Evolutionary conservation across 1,140 invertebrate genomes (phyloP), one percentile per base, ranked within the genome.

Genomic region (Neodiprion pinetum): DNA sequence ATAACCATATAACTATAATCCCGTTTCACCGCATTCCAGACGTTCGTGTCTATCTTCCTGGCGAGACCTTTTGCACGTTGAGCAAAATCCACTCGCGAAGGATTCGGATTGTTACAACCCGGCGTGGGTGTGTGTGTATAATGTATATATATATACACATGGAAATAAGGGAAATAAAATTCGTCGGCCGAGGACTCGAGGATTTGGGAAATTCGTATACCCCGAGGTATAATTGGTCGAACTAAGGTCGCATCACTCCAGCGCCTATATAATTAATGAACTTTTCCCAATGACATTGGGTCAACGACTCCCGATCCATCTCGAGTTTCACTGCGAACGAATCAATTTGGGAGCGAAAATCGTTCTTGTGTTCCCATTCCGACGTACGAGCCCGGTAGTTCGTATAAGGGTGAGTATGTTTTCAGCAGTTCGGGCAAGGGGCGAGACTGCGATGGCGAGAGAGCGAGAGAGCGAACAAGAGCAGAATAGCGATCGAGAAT

Each of bases 1-100:
- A 61, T 61, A 61, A 61, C 53, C 53, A 17, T 61, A 61, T 61
- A 61, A 61, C 53, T 17, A 61, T 61, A 61, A 61, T 61, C 53
- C 53, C 11, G 53, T 61, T 61, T 61, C 53, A 61, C 11, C 53
- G n/a, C 53, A 17, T 61, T 61, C 53, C n/a, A 61, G 53, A 61
- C 53, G 53, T 12, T 61, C 53, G 9, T 5, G 28, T 61, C 5
- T 61, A 61, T 61, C 53, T 12, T 17, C 11, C 9, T 12, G n/a
- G n/a, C n/a, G 53, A 5, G 11, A 61, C 9, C 53, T 61, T 61
- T 61, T 17, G n/a, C 53, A 61, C 53, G 53, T 61, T 17, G 53
- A 5, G 53, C n/a, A 14, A 61, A 61, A 61, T 61, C 53, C 53
- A 61, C 53, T 61, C 53, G 53, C 11, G 28, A 40, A 1, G n/a